A percentile compares a stretch with the other conserved stretches of the same genome.
Evolutionary conservation across 2,797 vertebrate genomes (phyloP).

Genomic region (Phrynocephalus forsythii): DNA sequence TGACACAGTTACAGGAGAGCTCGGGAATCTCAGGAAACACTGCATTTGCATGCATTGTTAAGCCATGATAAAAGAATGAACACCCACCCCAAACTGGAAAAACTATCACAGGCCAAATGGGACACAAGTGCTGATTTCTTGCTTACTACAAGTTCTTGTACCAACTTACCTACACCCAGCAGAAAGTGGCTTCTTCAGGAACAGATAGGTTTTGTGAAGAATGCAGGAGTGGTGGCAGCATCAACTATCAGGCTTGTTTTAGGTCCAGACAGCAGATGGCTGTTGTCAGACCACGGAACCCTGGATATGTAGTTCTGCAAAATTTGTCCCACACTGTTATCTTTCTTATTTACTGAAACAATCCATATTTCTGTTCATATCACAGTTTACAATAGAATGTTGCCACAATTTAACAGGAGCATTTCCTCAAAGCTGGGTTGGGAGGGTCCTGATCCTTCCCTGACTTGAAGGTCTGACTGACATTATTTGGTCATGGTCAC

Average conservation of each 20-base stretch:
- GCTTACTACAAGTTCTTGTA: background rate
- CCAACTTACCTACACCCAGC: accelerated
- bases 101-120: background rate
- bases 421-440: too few relatives aligned
- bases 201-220: slow-evolving; percentile 15
- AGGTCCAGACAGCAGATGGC: background rate
- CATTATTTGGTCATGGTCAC: too few relatives aligned
- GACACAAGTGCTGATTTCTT: background rate
- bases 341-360: too few relatives aligned
- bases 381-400: too few relatives aligned
- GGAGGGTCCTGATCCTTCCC: too few relatives aligned
- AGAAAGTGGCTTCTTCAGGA: background rate
- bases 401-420: too few relatives aligned
- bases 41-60: background rate
- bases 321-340: too few relatives aligned
- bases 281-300: background rate
- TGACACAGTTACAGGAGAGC: background rate
- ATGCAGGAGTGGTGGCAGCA: accelerated
- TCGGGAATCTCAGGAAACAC: background rate
- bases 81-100: background rate
- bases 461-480: too few relatives aligned
- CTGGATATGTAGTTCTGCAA: too few relatives aligned
- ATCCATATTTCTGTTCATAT: too few relatives aligned
- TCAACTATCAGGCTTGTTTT: slow-evolving; percentile 7
- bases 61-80: background rate